A percentile compares a stretch with the other conserved stretches of the same genome.
Evolutionary conservation across 2,888 invertebrate species (phyloP).

Genomic region (Luperina nickerlii): DNA sequence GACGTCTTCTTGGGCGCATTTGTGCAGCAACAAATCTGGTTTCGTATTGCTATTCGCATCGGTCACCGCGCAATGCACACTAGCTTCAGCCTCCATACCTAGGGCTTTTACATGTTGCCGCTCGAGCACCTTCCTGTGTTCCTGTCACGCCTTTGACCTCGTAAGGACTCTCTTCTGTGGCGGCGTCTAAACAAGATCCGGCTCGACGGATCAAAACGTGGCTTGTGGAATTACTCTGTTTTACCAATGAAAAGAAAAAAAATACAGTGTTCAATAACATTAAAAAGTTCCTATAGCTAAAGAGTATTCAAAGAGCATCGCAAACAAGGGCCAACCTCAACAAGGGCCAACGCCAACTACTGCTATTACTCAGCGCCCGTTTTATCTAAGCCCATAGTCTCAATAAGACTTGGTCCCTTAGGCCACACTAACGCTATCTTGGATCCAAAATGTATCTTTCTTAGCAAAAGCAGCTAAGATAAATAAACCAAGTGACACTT

Average conservation of each 20-base stretch:
- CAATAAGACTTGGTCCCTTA: slow-evolving; percentile 5
- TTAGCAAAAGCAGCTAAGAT: slow-evolving; percentile 15
- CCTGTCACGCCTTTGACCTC: not conserved
- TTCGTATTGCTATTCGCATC: not conserved
- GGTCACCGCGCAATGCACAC: no score
- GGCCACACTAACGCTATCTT: slow-evolving; percentile 10
- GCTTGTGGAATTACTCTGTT: not conserved
- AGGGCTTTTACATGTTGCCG: not conserved
- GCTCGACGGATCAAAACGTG: not conserved
- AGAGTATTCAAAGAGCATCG: not conserved
- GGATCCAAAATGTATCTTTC: slow-evolving; percentile 21
- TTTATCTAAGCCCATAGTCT: not conserved
- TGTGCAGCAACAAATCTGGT: not conserved
- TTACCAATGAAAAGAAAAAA: not conserved
- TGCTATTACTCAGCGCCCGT: not conserved
- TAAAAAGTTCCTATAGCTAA: not conserved
- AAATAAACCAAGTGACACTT: slow-evolving; percentile 40
- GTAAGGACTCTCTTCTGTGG: not conserved
- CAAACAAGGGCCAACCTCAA: not conserved
- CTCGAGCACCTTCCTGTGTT: not conserved
- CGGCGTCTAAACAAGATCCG: not conserved
- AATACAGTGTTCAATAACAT: not conserved
- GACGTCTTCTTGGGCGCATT: not conserved
- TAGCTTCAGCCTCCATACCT: not conserved
- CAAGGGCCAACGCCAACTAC: not conserved